Percentiles rank a stretch among this genome's conserved stretches.
Conservation (phyloP, 2,113 vertebrate species). For the Bufo gargarizans region DNA sequence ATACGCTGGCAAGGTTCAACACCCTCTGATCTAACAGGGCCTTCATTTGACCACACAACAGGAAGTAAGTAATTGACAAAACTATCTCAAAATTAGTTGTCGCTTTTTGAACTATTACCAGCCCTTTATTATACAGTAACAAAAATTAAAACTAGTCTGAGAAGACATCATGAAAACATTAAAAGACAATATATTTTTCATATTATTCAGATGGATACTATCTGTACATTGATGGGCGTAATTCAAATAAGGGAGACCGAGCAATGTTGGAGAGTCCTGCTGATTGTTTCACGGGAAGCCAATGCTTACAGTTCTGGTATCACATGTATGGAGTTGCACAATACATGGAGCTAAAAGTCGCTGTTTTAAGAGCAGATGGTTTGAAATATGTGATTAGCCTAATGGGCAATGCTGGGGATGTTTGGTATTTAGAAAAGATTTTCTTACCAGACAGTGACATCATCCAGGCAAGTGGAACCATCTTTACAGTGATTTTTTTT, state of each 20-base stretch:
- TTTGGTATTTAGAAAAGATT: constrained; percentile 67
- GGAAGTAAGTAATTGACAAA: constrained; percentile 29
- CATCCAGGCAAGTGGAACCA: constrained; percentile 68
- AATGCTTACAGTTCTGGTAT: constrained; percentile 84
- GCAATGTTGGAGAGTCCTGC: constrained; percentile 71
- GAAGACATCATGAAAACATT: neutral
- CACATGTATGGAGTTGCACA: constrained; percentile 76
- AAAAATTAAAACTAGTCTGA: no score
- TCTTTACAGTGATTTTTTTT: neutral
- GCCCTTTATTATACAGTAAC: neutral
- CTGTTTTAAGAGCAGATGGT: constrained; percentile 62
- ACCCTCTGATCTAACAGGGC: constrained; percentile 72
- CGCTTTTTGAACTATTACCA: neutral
- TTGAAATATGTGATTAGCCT: constrained; percentile 62
- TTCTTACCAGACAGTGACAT: constrained; percentile 63
- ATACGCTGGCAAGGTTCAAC: constrained; percentile 76
- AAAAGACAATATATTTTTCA: neutral
- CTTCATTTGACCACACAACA: constrained; percentile 72
- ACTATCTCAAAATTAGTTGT: neutral
- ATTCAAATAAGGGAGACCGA: constrained; percentile 63
- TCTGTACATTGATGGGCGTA: constrained; percentile 73
- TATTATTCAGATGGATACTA: constrained; percentile 75
- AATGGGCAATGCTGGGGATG: constrained; percentile 68
- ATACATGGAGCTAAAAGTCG: constrained; percentile 72
- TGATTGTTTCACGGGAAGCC: constrained; percentile 66